Evolutionary conservation across 2,113 vertebrate genomes (phyloP), one percentile per base, ranked within the genome.

Genomic region (Coturnix japonica): DNA sequence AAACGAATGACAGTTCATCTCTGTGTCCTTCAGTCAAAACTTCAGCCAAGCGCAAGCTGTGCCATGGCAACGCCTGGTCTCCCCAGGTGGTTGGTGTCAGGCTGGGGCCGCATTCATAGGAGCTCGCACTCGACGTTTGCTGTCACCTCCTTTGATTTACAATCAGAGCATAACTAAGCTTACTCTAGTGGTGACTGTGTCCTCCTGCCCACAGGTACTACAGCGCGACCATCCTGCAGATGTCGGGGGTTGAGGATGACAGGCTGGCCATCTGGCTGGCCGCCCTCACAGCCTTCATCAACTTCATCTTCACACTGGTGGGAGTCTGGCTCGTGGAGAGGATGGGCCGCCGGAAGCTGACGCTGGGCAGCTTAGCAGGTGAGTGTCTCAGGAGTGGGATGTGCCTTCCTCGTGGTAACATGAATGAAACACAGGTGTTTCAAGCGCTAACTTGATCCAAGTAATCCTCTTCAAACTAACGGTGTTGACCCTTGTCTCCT

Each of bases 201-300:
- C 54, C 75, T 26, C 93, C 77, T 9, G 3, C 71, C 91, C 33
- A 0, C 88, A 99, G 99, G 99, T 99, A 99, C 97, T 99, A 99
- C 97, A 99, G 99, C 57, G 99, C 99, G 89, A 99, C 99, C 91
- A 99, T 99, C 95, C 98, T 99, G 94, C 99, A 99, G 98, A 99
- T 99, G 99, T 99, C 99, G 0, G 99, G 99, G 59, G 98, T 99
- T 47, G 98, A 98, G 90, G 98, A 99, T 2, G 99, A 99, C 82
- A 98, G 97, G 81, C 96, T 99, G 37, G 99, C 99, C 4, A 99
- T 99, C 95, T 99, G 99, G 99, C 96, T 99, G 87, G 98, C 99
- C 20, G 98, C 99, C 2, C 96, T 99, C 43, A 98, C 99, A 57
- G 98, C 99, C 5, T 98, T 99, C 92, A 99, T 99, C 89, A 99